Evolutionary conservation across 2,888 invertebrate species (phyloP).

Genomic region (Euphydryas editha): DNA sequence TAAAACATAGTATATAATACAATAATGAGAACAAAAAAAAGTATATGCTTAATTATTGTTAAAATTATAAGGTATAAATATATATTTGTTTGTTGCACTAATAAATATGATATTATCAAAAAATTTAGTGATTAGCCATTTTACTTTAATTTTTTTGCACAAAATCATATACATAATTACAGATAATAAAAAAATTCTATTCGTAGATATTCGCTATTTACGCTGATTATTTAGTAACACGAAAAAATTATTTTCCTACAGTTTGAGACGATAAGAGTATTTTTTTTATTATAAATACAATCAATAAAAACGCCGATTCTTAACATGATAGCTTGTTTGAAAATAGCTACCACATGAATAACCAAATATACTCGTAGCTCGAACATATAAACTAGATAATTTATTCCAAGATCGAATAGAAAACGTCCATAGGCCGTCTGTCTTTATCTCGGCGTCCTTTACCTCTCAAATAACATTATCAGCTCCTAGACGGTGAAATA

Average conservation of each 20-base stretch:
- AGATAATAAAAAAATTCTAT: too few species aligned
- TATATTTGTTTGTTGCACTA: not conserved
- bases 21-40: not conserved
- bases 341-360: constrained; percentile 26
- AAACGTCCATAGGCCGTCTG: constrained; percentile 17
- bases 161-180: too few species aligned
- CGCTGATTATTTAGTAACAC: not conserved
- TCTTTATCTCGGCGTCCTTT: constrained; percentile 43
- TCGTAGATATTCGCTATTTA: too few species aligned
- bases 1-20: constrained; percentile 2
- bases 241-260: not conserved
- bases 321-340: constrained; percentile 15
- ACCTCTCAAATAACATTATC: constrained; percentile 68
- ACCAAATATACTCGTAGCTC: constrained; percentile 19
- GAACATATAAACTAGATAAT: constrained; percentile 37
- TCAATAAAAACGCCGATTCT: not conserved
- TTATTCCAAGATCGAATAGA: constrained; percentile 35
- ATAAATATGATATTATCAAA: too few species aligned
- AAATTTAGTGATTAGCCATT: too few species aligned
- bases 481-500: constrained; percentile 68
- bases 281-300: not conserved
- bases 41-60: too few species aligned
- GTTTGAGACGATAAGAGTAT: not conserved
- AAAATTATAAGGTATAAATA: not conserved
- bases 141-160: too few species aligned